Base-by-base conservation (phyloP, 2,888 invertebrate genomes). In the Drosophila suboccidentalis region DNA sequence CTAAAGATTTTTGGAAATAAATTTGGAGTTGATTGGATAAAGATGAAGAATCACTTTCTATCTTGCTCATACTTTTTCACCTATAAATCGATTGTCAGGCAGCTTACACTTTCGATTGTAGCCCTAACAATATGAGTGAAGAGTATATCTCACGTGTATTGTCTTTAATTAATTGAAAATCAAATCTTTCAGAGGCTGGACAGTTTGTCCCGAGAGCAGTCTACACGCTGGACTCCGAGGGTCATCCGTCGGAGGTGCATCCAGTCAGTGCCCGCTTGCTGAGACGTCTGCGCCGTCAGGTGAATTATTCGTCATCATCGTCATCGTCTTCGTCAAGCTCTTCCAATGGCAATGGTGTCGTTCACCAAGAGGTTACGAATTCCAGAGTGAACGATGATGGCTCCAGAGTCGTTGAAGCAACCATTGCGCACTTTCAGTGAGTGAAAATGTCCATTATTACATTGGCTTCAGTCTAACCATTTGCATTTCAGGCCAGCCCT, bases 121-220 rank as follows among this genome's bases (percentile, higher is more conserved):
- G 38, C n/a, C n/a, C 38, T n/a, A 0, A 38, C 4, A 11, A 36
- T 3, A 10, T 4, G 9, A 4, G 36, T 38, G 36, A 4, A 4
- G n/a, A n/a, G 2, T 38, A 15, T 39, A 15, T 39, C 3, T 15
- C 8, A 39, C 11, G 0, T 4, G 9, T 9, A 15, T 1, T 15
- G 2, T 43, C 4, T 43, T 43, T 22, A 9, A 10, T 29, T 10
- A 13, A 29, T 49, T 6, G 10, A 29, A 29, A 34, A 13, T 34
- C 6, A 13, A 9, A 9, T 36, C 4, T 47, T 41, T 1, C 60
- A 89, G 91, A 90, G 70, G 75, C 84, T 62, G 92, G 91, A 1
- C 88, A 89, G 36, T 92, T 91, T 26, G 76, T 92, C 50, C 92
- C 92, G 1, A 84, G 87, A 36, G 87, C 92, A 11, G 88, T 91